These are phyloP conservation scores for Malurus leucopterus DNA, from an alignment of 2,797 vertebrate genomes.

Conservation along the genomic window DNA sequence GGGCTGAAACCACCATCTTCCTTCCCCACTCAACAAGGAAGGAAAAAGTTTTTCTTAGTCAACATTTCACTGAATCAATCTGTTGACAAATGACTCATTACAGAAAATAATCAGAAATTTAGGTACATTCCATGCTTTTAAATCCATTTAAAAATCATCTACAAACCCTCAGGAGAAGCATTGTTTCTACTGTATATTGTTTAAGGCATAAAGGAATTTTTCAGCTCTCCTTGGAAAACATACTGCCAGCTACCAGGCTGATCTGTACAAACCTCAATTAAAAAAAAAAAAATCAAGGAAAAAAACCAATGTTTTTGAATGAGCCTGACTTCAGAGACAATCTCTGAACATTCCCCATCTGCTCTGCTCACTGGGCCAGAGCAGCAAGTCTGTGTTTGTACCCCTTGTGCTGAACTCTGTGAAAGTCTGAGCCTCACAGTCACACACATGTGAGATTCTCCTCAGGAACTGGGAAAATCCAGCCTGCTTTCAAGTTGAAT, in stretches of 20 bases:
- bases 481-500: not conserved
- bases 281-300: not conserved
- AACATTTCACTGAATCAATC: not conserved
- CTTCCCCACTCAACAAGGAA: not conserved
- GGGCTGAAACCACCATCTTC: not conserved
- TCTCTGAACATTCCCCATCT: fast-evolving
- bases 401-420: too few species aligned
- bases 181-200: not conserved
- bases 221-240: not conserved
- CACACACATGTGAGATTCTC: fast-evolving
- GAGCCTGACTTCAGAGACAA: not conserved
- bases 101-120: not conserved
- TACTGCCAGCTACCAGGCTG: not conserved
- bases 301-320: fast-evolving
- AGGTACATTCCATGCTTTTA: not conserved
- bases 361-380: not conserved
- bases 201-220: not conserved
- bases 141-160: not conserved
- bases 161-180: not conserved
- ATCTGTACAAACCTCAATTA: not conserved
- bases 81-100: not conserved
- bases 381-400: not conserved
- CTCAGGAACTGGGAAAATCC: not conserved
- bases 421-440: not conserved
- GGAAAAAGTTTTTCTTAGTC: not conserved